Percentiles rank a stretch among this genome's conserved stretches.
Conservation (phyloP, 1,140 invertebrate species). For the Camponotus vicinus region DNA sequence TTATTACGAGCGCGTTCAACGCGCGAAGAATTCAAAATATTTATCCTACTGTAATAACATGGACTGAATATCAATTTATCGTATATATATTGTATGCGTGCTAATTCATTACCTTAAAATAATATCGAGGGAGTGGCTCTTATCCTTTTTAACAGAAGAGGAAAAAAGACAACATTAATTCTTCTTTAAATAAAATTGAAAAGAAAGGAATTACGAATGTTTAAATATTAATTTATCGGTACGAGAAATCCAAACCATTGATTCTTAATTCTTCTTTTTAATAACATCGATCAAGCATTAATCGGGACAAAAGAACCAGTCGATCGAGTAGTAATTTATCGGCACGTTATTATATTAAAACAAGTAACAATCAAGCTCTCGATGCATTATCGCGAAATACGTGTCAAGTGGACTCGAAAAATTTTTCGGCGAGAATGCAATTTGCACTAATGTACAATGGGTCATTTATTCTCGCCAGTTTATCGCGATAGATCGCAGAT, state of each 20-base stretch:
- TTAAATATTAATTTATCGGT: neutral
- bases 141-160: no score
- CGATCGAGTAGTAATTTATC: constrained; percentile 15
- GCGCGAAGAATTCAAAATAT: neutral
- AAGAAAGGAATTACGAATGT: neutral
- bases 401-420: neutral
- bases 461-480: neutral
- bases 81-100: no score
- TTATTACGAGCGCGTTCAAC: neutral
- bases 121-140: no score
- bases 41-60: neutral
- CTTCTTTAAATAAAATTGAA: neutral
- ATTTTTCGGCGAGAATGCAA: neutral
- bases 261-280: neutral
- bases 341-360: neutral
- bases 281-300: neutral
- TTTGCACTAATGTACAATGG: neutral
- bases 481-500: constrained; percentile 33
- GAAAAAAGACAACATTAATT: neutral
- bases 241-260: no score
- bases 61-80: neutral
- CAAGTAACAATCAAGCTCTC: neutral
- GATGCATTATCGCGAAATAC: no score
- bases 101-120: no score
- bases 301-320: neutral